phyloP scores from a whole-genome alignment of 2,888 invertebrate species.

The Folsomia manolachei region DNA sequence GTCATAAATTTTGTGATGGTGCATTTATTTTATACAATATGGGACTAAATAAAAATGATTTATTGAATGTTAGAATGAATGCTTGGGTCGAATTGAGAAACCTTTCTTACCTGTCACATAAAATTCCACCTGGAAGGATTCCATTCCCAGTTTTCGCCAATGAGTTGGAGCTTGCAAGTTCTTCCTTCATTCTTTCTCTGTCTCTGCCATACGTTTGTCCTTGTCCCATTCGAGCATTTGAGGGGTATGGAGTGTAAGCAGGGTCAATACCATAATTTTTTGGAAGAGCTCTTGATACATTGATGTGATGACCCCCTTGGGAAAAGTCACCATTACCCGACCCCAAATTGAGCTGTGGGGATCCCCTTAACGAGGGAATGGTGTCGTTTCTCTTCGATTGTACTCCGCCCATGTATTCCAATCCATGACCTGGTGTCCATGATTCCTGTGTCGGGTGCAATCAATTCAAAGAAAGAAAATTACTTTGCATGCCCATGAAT shows the following conservation, averaged over 20 bases:
- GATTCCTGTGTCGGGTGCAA: neutral
- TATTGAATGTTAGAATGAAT: too few relatives aligned
- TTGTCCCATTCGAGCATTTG: neutral
- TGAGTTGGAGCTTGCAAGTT: constrained; percentile 19
- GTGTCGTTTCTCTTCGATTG: neutral
- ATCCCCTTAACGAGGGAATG: neutral
- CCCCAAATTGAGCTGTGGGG: neutral
- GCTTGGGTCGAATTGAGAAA: too few relatives aligned
- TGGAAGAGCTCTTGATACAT: neutral
- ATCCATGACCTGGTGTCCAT: neutral
- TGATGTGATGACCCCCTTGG: neutral
- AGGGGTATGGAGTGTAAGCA: neutral
- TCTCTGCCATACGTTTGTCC: constrained; percentile 17
- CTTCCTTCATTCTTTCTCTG: constrained; percentile 34
- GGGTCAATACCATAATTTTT: constrained; percentile 11
- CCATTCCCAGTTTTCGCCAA: neutral
- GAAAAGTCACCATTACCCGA: neutral
- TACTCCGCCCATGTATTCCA: neutral
- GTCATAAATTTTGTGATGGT: neutral
- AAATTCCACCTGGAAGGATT: constrained; percentile 2
- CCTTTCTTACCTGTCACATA: neutral
- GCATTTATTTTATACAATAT: too few relatives aligned
- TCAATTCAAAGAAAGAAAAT: neutral
- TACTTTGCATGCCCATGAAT: too few relatives aligned
- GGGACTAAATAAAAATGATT: too few relatives aligned